Conservation (phyloP, 2,113 vertebrate genomes). For the Carollia perspicillata region DNA sequence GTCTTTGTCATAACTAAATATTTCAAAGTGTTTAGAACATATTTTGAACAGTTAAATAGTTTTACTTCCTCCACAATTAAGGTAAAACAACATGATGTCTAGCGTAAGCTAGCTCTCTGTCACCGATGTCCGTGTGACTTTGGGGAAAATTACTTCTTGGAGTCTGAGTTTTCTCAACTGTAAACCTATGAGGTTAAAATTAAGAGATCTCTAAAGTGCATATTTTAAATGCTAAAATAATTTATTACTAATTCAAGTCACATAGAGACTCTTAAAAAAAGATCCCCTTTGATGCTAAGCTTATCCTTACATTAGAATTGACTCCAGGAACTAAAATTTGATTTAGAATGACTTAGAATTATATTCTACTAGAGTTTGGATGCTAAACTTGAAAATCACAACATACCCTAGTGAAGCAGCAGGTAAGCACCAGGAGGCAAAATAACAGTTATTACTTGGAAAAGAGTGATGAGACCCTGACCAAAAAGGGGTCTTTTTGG, state of each 20-base stretch:
- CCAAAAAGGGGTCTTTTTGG: neutral
- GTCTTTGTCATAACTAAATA: neutral
- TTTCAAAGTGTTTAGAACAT: conserved; percentile 37
- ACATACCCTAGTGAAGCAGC: neutral
- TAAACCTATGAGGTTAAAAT: conserved; percentile 52
- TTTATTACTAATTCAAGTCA: conserved; percentile 57
- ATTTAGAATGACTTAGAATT: conserved; percentile 25
- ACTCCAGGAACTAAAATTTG: conserved; percentile 31
- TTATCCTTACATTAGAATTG: conserved; percentile 32
- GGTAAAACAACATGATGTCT: conserved; percentile 18
- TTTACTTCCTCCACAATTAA: conserved; percentile 33
- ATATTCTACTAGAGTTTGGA: neutral
- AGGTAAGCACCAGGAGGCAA: neutral
- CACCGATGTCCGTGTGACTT: conserved; percentile 24
- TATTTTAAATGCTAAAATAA: conserved; percentile 58
- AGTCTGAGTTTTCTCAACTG: conserved; percentile 43
- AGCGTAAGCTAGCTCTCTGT: neutral
- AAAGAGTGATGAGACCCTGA: conserved; percentile 44
- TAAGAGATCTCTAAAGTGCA: conserved; percentile 35
- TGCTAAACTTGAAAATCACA: neutral
- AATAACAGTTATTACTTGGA: conserved; percentile 18
- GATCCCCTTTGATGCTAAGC: neutral
- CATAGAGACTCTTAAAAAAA: conserved; percentile 39
- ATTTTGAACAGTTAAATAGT: conserved; percentile 38
- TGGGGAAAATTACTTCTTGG: conserved; percentile 46